A percentile compares a stretch with the other conserved stretches of the same genome.
Conservation (phyloP, 1,140 invertebrate species). For the Drosophila eugracilis region DNA sequence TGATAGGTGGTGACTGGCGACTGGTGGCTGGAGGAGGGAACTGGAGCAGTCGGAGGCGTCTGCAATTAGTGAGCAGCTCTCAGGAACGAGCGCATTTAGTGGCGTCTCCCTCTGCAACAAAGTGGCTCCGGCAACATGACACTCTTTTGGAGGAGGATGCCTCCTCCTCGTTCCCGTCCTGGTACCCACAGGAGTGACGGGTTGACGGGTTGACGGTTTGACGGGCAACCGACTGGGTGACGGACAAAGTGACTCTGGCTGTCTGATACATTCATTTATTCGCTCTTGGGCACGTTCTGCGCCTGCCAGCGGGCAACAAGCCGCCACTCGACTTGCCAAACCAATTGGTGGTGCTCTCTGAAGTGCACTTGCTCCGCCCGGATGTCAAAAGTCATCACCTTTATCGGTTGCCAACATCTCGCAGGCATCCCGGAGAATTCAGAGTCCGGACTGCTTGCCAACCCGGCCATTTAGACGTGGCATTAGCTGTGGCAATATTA, state of each 20-base stretch:
- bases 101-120: conserved; percentile 58
- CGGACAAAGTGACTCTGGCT: conserved; percentile 37
- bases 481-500: conserved; percentile 78
- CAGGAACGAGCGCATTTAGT: conserved; percentile 62
- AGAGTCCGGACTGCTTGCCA: conserved; percentile 26
- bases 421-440: neutral
- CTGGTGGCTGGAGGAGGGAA: neutral
- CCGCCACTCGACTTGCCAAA: conserved; percentile 64
- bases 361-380: conserved; percentile 38
- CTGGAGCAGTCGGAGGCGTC: conserved; percentile 47
- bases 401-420: conserved; percentile 57
- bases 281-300: conserved; percentile 68
- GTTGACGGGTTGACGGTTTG: conserved; percentile 29
- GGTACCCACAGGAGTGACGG: conserved; percentile 15
- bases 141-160: conserved; percentile 48
- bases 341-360: conserved; percentile 56
- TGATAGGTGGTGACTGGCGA: conserved; percentile 15
- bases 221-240: conserved; percentile 26
- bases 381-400: conserved; percentile 81
- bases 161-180: neutral
- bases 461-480: conserved; percentile 61
- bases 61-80: conserved; percentile 75
- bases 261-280: conserved; percentile 66
- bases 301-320: conserved; percentile 43
- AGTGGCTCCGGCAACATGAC: conserved; percentile 72